These are phyloP conservation scores for Dasysyrphus albostriatus DNA, from an alignment of 2,888 invertebrate species.

Conservation along the genomic window DNA sequence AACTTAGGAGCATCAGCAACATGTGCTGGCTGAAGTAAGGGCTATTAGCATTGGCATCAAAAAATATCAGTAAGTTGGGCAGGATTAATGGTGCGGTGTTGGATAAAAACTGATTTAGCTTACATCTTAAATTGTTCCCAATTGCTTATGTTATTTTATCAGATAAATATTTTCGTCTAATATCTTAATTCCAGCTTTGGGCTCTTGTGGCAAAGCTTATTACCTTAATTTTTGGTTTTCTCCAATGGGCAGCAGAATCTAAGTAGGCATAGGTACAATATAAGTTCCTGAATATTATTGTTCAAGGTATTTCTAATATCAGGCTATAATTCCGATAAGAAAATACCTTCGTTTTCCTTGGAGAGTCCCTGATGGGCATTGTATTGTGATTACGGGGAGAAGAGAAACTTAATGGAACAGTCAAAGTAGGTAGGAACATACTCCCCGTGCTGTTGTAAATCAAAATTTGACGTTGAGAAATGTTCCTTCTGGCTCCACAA, in stretches of 20 bases:
- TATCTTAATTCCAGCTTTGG: background rate
- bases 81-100: background rate
- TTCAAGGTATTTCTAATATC: conserved; percentile 26
- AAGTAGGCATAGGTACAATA: no score
- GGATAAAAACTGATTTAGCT: conserved; percentile 11
- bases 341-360: background rate
- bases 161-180: conserved; percentile 18
- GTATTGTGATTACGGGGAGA: background rate
- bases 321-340: background rate
- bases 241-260: background rate
- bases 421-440: background rate
- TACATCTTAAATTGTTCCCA: conserved; percentile 4
- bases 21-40: conserved; percentile 49
- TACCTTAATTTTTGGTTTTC: background rate
- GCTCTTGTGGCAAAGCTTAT: background rate
- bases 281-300: background rate
- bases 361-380: background rate
- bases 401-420: background rate
- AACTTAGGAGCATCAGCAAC: conserved; percentile 54
- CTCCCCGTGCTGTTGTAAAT: background rate
- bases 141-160: conserved; percentile 6
- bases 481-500: conserved; percentile 3
- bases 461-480: conserved; percentile 29
- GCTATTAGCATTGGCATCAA: background rate
- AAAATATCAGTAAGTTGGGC: background rate